Evolutionary conservation across 2,888 invertebrate genomes (phyloP).

Genomic region (Machimus atricapillus): DNA sequence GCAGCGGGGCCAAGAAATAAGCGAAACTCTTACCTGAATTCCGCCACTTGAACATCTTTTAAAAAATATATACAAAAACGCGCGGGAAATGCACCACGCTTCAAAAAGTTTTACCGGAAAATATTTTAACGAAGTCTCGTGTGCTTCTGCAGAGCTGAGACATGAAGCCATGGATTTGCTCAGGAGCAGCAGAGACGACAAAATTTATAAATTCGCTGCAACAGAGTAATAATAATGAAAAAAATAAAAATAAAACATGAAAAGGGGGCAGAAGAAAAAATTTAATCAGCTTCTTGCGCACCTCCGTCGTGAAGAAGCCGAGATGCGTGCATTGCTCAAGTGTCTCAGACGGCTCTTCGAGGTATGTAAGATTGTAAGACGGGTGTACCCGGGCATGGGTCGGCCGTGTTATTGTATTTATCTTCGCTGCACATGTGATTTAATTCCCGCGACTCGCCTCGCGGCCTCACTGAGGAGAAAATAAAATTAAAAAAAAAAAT

Average conservation of each 20-base stretch:
- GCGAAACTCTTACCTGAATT: conserved; percentile 22
- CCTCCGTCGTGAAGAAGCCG: not conserved
- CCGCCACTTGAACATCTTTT: not conserved
- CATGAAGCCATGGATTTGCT: not conserved
- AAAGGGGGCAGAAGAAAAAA: conserved; percentile 9
- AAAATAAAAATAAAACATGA: not conserved
- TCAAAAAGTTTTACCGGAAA: not conserved
- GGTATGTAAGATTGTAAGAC: not conserved
- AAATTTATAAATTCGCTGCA: not conserved
- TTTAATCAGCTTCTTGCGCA: conserved; percentile 21
- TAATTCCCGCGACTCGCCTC: conserved; percentile 3
- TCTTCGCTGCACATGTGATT: conserved; percentile 28
- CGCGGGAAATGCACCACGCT: conserved; percentile 17
- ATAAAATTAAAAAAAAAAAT: not conserved
- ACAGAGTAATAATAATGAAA: not conserved
- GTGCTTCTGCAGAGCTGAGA: not conserved
- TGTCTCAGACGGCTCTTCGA: not conserved
- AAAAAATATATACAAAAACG: not conserved
- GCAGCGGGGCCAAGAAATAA: not conserved
- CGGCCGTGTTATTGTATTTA: conserved; percentile 21
- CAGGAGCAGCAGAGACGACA: not conserved
- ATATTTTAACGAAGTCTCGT: conserved; percentile 1
- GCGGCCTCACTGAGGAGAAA: not conserved
- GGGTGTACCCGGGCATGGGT: not conserved
- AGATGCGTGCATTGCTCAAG: conserved; percentile 31